Conservation (phyloP, 1,140 invertebrate species). For the Macrotrachela quadricornifera region DNA sequence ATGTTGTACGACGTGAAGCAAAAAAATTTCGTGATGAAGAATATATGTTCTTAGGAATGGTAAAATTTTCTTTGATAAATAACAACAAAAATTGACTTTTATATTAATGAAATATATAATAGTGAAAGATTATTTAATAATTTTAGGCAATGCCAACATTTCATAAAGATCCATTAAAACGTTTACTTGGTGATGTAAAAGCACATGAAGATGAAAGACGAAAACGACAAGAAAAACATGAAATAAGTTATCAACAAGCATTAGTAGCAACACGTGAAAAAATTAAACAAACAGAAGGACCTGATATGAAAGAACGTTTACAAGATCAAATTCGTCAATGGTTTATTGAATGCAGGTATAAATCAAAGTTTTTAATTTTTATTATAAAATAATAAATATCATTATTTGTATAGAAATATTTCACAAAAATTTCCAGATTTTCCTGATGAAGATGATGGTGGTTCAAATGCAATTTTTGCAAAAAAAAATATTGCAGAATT, state of each 20-base stretch:
- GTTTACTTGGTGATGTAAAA: too few species aligned
- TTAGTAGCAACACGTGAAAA: slow-evolving; percentile 30
- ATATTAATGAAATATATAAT: too few species aligned
- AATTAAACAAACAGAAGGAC: slow-evolving; percentile 29
- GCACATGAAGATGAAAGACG: slow-evolving; percentile 18
- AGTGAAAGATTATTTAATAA: not conserved
- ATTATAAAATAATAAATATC: not conserved
- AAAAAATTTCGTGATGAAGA: slow-evolving; percentile 38
- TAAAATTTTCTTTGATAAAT: too few species aligned
- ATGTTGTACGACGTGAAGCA: slow-evolving; percentile 22
- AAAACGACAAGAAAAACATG: slow-evolving; percentile 31
- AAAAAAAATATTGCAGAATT: slow-evolving; percentile 29
- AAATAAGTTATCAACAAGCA: slow-evolving; percentile 39
- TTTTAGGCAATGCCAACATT: too few species aligned
- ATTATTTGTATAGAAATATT: slow-evolving; percentile 20
- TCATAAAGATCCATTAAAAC: too few species aligned
- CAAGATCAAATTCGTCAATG: slow-evolving; percentile 57
- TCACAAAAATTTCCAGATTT: slow-evolving; percentile 71
- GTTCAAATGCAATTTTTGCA: slow-evolving; percentile 54
- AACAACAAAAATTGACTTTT: too few species aligned
- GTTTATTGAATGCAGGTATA: slow-evolving; percentile 40
- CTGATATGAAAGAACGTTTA: slow-evolving; percentile 46
- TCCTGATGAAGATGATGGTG: slow-evolving; percentile 65
- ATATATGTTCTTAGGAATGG: slow-evolving; percentile 58
- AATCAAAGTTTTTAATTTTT: slow-evolving; percentile 12